Evolutionary conservation across 1,140 invertebrate genomes (phyloP).

Genomic region (Andricus grossulariae): DNA sequence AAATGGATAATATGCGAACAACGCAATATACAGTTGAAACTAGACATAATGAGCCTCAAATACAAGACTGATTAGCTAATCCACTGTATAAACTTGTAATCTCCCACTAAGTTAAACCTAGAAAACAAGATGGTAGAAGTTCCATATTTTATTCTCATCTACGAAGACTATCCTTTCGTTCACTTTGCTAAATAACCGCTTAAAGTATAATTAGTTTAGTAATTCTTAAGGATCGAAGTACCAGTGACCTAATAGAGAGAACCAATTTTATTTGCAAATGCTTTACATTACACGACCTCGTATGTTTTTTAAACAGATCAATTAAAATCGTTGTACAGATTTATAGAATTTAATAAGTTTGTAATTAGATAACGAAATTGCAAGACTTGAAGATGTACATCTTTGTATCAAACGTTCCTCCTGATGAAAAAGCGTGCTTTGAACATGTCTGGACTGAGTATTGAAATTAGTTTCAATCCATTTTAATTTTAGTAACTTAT

Average conservation of each 20-base stretch:
- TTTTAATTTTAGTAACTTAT: slow-evolving; percentile 5
- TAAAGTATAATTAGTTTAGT: slow-evolving; percentile 48
- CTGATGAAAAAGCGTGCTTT: slow-evolving; percentile 34
- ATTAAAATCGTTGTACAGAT: slow-evolving; percentile 40
- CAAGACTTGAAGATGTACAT: slow-evolving; percentile 43
- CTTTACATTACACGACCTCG: slow-evolving; percentile 51
- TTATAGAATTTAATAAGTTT: slow-evolving; percentile 36
- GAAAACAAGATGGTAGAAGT: slow-evolving; percentile 68
- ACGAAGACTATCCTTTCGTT: slow-evolving; percentile 55
- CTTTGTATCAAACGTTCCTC: slow-evolving; percentile 2
- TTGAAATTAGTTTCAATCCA: not conserved
- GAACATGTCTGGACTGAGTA: not conserved
- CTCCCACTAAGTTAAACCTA: slow-evolving; percentile 70
- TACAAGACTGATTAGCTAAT: slow-evolving; percentile 77
- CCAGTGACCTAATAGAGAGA: slow-evolving; percentile 64
- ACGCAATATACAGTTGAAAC: slow-evolving; percentile 66
- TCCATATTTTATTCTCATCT: slow-evolving; percentile 63
- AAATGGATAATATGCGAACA: slow-evolving; percentile 52
- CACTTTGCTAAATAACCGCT: slow-evolving; percentile 49
- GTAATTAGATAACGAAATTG: slow-evolving; percentile 37
- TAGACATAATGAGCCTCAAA: slow-evolving; percentile 75
- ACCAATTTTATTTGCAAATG: slow-evolving; percentile 57
- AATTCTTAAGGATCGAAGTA: slow-evolving; percentile 58
- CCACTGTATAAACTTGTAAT: slow-evolving; percentile 72
- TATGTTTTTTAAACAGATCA: slow-evolving; percentile 20